phyloP scores from a whole-genome alignment of 2,797 vertebrate genomes.

The Apogon hyalosoma region DNA sequence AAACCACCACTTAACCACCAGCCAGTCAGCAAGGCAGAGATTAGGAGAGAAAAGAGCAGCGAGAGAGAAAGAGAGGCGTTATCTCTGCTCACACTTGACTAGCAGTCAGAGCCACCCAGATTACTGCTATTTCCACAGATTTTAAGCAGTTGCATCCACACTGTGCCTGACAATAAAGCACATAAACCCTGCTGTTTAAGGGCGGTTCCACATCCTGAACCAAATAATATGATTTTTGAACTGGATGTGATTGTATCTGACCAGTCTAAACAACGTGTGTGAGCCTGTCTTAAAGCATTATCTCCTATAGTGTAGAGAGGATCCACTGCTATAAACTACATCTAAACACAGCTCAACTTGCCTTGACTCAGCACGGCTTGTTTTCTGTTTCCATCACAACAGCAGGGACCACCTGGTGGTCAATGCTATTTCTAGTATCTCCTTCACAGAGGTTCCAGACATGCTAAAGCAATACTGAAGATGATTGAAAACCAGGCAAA shows the following conservation, averaged over 20 bases:
- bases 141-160: constrained; percentile 65
- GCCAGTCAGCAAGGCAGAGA: constrained; percentile 73
- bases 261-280: constrained; percentile 13
- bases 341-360: too few species aligned
- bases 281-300: constrained; percentile 17
- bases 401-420: too few species aligned
- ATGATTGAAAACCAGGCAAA: too few species aligned
- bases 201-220: constrained; percentile 43
- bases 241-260: constrained; percentile 20
- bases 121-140: constrained; percentile 70
- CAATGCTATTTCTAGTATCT: too few species aligned
- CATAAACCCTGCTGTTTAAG: constrained; percentile 32
- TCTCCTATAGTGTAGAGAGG: background rate
- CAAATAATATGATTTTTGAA: constrained; percentile 41
- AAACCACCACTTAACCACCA: constrained; percentile 63
- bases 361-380: too few species aligned
- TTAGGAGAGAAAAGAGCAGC: constrained; percentile 65
- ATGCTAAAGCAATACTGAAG: too few species aligned
- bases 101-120: constrained; percentile 63
- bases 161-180: constrained; percentile 42
- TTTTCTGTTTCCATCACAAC: too few species aligned
- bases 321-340: background rate
- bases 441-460: too few species aligned
- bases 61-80: constrained; percentile 57
- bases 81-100: constrained; percentile 72